phyloP scores from a whole-genome alignment of 2,797 vertebrate genomes.

The Buphagus erythrorhynchus region DNA sequence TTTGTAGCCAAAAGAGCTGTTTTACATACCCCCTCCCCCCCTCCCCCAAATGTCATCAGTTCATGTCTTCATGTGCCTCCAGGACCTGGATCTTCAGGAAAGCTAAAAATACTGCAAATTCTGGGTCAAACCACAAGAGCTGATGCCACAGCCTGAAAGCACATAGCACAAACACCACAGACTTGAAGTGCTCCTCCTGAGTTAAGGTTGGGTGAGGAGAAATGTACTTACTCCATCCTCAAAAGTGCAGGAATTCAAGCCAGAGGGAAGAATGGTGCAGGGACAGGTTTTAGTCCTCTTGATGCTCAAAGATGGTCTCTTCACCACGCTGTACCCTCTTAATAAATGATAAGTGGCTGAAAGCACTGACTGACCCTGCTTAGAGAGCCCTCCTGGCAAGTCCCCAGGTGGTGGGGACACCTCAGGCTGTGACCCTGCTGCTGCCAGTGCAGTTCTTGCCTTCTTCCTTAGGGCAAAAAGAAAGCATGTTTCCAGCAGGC shows the following conservation, averaged over 20 bases:
- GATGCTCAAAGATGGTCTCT: not conserved
- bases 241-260: not conserved
- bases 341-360: not conserved
- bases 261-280: not conserved
- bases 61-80: not conserved
- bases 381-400: not conserved
- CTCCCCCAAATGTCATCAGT: not conserved
- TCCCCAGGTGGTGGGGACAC: not conserved
- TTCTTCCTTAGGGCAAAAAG: not conserved
- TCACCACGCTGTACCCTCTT: not conserved
- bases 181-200: not conserved
- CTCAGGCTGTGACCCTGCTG: not conserved
- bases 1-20: not conserved
- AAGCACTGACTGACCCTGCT: not conserved
- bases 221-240: not conserved
- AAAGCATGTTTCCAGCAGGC: not conserved
- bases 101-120: not conserved
- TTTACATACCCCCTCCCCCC: not conserved
- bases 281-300: not conserved
- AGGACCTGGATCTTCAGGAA: not conserved
- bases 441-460: not conserved
- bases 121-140: not conserved
- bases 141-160: not conserved
- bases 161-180: not conserved
- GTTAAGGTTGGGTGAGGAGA: accelerated